Evolutionary conservation across 2,113 vertebrate species (phyloP).

Genomic region (Polypterus senegalus): DNA sequence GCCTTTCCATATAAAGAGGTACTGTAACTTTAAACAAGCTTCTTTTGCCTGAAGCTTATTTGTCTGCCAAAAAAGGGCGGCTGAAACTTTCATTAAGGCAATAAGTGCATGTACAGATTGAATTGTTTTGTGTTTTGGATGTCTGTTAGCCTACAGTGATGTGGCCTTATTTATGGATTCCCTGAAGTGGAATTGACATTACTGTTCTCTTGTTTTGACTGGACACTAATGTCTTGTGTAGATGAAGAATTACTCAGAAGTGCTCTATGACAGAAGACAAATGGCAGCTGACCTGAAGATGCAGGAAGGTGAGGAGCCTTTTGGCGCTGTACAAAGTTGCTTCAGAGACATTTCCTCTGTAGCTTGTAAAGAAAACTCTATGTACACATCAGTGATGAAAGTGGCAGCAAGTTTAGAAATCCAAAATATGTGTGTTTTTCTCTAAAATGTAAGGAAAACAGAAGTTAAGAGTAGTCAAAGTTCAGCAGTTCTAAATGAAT

Average conservation of each 20-base stretch:
- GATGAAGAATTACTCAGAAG: slow-evolving; percentile 29
- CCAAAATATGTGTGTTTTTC: too few relatives aligned
- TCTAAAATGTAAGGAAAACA: too few relatives aligned
- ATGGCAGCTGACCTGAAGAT: slow-evolving; percentile 37
- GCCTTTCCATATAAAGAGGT: not conserved
- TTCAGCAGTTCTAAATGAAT: too few relatives aligned
- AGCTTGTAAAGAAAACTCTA: slow-evolving; percentile 11
- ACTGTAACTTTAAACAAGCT: slow-evolving; percentile 6
- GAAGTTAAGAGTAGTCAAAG: too few relatives aligned
- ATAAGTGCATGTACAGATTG: slow-evolving; percentile 17
- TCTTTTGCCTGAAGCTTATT: slow-evolving; percentile 3
- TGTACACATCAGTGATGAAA: not conserved
- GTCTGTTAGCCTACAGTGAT: slow-evolving; percentile 18
- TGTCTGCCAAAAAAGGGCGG: slow-evolving; percentile 6
- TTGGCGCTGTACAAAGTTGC: slow-evolving; percentile 26
- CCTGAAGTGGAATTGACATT: slow-evolving; percentile 29
- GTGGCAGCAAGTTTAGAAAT: too few relatives aligned
- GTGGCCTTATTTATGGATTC: slow-evolving; percentile 27
- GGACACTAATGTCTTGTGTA: slow-evolving; percentile 21
- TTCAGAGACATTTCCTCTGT: slow-evolving; percentile 19
- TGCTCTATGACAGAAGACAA: slow-evolving; percentile 41
- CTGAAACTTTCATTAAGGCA: slow-evolving; percentile 13
- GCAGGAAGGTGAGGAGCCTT: slow-evolving; percentile 33
- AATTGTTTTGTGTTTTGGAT: slow-evolving; percentile 27
- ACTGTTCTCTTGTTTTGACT: slow-evolving; percentile 28